phyloP scores from a whole-genome alignment of 2,797 vertebrate genomes.

The Helostoma temminkii region DNA sequence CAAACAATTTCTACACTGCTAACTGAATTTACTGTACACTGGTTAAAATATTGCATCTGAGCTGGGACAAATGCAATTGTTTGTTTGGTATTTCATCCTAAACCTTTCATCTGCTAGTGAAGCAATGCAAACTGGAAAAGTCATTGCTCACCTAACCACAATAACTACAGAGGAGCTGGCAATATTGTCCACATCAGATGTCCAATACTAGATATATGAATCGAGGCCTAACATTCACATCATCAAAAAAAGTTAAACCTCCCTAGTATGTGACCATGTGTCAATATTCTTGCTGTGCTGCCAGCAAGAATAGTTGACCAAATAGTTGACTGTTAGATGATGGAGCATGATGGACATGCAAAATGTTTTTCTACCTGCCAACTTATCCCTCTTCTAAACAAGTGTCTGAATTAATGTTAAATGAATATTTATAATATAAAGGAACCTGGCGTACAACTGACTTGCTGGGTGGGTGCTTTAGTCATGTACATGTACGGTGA shows the following conservation, averaged over 20 bases:
- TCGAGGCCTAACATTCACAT: not conserved
- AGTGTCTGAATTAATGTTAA: not conserved
- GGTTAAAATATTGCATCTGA: too few species aligned
- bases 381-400: not conserved
- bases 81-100: too few species aligned
- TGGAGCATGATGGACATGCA: not conserved
- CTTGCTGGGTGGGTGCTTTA: not conserved
- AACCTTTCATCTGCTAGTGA: not conserved
- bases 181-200: not conserved
- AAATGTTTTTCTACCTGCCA: not conserved
- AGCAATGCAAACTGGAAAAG: constrained; percentile 5
- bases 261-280: not conserved
- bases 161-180: not conserved
- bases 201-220: not conserved
- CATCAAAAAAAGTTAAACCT: not conserved
- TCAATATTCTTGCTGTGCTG: not conserved
- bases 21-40: too few species aligned
- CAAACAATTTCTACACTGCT: too few species aligned
- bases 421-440: not conserved
- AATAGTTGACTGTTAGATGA: not conserved
- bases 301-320: not conserved
- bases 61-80: too few species aligned
- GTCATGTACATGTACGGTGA: not conserved
- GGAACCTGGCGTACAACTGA: not conserved
- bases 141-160: not conserved